Evolutionary conservation across 2,888 invertebrate species (phyloP), one percentile per base, ranked within the genome.

Genomic region (Noctua pronuba): DNA sequence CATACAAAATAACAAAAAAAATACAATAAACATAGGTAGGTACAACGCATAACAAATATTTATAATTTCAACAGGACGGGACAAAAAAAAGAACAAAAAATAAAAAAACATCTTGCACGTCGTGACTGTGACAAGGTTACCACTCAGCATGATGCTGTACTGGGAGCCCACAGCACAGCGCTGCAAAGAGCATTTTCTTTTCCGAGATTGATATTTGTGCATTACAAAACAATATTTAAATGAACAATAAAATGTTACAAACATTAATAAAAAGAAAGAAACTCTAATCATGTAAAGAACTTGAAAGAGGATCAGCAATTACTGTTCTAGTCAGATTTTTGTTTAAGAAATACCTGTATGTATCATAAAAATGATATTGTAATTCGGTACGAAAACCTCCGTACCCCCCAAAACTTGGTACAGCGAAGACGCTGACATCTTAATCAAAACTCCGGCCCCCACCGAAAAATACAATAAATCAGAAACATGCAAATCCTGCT

Each of bases 401-500:
- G 62, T 38, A 64, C 69, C 64, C 80, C 81, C 73, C 65, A 60
- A 75, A 79, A 75, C 73, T 86, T 77, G 46, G 11, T 75, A 79
- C 65, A 73, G 38, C 75, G 77, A 80, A 80, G 77, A 86, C 88
- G 83, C 85, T 83, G 88, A 84, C 88, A 83, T 88, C 88, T 90
- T 86, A 90, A 92, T 92, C 91, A 89, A 88, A 88, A 87, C 85
- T 80, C 80, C 79, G 71, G 81, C 77, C 88, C 88, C 89, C 88
- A 87, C 75, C 88, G 90, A 93, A 92, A 92, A 92, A 94, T 93
- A 95, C 95, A 94, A 96, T 96, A 96, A 96, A 96, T 96, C 96
- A 96, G 91, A 95, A 95, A 95, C 95, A 96, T 96, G 96, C 95
- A 96, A 96, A 96, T 96, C 96, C 94, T 90, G 93, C 95, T 96